Conservation (phyloP, 92 coral and sea anemone species). For the Palythoa caribaeorum region DNA sequence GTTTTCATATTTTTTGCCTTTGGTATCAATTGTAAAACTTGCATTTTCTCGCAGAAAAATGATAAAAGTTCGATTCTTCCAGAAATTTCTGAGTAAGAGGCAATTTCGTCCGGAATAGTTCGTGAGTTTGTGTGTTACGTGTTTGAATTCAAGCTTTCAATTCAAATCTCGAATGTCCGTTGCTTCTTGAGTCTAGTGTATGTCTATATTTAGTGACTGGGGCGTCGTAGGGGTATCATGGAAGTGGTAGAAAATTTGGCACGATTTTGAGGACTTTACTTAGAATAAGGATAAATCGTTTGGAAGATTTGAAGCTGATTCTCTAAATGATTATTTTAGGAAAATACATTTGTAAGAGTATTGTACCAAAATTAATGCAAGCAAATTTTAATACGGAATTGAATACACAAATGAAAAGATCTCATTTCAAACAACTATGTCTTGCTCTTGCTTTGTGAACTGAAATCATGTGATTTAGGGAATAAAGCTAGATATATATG, state of each 20-base stretch:
- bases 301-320: too few species aligned
- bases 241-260: constrained; percentile 8
- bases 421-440: constrained; percentile 33
- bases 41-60: background rate
- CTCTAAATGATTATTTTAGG: too few species aligned
- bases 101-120: background rate
- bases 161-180: constrained; percentile 98
- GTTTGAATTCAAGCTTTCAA: constrained; percentile 63
- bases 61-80: background rate
- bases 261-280: background rate
- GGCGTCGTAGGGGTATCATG: constrained; percentile 50
- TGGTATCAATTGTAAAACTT: background rate
- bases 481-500: background rate
- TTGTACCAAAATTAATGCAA: constrained; percentile 50
- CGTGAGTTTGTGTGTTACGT: constrained; percentile 20
- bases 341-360: background rate
- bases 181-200: constrained; percentile 40
- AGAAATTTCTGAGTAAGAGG: background rate
- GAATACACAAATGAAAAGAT: constrained; percentile 51
- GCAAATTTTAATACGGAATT: constrained; percentile 64
- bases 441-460: constrained; percentile 6
- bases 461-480: background rate
- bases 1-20: constrained; percentile 10
- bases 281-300: background rate
- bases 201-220: constrained; percentile 47